Conservation (phyloP, 2,113 vertebrate genomes). For the Phaetusa simplex region DNA sequence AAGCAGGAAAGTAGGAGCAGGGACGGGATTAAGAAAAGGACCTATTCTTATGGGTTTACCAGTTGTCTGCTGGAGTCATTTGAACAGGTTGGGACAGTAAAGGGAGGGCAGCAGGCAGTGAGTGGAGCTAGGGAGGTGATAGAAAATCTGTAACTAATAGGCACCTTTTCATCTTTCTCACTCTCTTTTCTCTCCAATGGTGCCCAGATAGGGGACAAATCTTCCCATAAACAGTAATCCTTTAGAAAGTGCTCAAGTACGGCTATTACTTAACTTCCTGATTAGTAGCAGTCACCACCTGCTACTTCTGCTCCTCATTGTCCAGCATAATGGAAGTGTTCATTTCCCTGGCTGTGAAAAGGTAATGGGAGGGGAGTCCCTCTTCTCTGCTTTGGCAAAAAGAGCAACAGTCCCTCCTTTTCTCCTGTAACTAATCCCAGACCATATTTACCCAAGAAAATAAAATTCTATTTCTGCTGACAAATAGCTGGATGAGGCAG, state of each 20-base stretch:
- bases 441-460: neutral
- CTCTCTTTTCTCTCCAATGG: neutral
- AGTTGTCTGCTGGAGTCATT: neutral
- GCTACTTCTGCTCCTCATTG: constrained; percentile 52
- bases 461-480: constrained; percentile 4
- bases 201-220: constrained; percentile 25
- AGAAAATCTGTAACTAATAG: constrained; percentile 15
- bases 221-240: constrained; percentile 36
- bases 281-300: constrained; percentile 55
- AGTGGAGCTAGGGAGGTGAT: neutral
- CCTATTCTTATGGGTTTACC: neutral
- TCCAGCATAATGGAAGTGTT: constrained; percentile 45
- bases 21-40: neutral
- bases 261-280: constrained; percentile 48
- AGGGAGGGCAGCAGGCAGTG: neutral
- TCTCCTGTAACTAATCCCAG: constrained; percentile 5
- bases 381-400: constrained; percentile 19
- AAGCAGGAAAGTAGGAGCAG: neutral
- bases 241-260: constrained; percentile 31
- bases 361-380: constrained; percentile 7
- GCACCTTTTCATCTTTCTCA: constrained; percentile 22
- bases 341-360: constrained; percentile 41
- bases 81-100: neutral
- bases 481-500: neutral
- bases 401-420: constrained; percentile 39